Percentiles rank a stretch among this genome's conserved stretches.
These are phyloP conservation scores for Ochotona princeps DNA, from an alignment of 2,113 vertebrate genomes.

Conservation along the genomic window DNA sequence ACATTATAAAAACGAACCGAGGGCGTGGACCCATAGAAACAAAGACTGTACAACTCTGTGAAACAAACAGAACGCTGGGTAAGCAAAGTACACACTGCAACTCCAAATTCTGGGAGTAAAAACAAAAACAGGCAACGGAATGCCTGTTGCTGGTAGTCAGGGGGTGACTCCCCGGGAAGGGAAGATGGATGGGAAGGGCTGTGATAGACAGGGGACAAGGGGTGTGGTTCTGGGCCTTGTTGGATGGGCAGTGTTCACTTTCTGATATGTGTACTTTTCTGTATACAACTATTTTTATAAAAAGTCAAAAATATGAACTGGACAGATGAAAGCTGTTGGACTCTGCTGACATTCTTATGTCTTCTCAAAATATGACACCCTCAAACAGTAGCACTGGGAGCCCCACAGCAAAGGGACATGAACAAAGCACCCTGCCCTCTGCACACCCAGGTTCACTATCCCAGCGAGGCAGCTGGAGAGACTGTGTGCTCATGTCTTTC, in stretches of 20 bases:
- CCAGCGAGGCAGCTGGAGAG: not conserved
- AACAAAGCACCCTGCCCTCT: not conserved
- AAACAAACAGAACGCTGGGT: not conserved
- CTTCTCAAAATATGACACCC: slow-evolving; percentile 23
- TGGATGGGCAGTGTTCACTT: not conserved
- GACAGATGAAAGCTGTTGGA: slow-evolving; percentile 21
- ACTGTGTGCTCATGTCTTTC: not conserved
- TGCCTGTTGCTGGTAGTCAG: not conserved
- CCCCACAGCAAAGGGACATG: not conserved
- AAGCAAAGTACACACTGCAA: not conserved
- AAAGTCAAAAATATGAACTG: slow-evolving; percentile 6
- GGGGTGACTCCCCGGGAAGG: not conserved
- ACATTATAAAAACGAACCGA: not conserved
- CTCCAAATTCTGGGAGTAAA: not conserved
- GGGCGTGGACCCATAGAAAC: not conserved
- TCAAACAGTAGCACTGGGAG: not conserved
- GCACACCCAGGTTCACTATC: not conserved
- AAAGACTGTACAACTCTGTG: not conserved
- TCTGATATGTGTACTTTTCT: not conserved
- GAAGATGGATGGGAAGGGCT: fast-evolving
- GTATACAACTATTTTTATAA: not conserved
- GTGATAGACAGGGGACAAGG: not conserved
- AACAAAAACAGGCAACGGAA: not conserved
- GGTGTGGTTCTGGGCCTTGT: not conserved
- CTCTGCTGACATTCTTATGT: not conserved